Conservation (phyloP, 2,113 vertebrate genomes). For the Holacanthus passer region DNA sequence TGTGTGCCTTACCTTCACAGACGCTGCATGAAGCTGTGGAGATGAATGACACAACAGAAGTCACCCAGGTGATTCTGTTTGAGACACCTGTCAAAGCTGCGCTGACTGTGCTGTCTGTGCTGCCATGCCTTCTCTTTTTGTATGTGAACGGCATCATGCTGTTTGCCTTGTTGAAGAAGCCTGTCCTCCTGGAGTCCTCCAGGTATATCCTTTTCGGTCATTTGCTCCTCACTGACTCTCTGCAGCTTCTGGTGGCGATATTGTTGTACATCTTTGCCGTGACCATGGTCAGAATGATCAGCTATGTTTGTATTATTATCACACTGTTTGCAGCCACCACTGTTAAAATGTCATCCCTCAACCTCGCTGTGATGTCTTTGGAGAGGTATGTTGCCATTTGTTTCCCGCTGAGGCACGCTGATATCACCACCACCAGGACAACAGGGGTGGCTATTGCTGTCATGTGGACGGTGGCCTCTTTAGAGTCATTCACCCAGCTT, state of each 20-base stretch:
- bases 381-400: slow-evolving; percentile 79
- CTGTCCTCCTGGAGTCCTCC: slow-evolving; percentile 61
- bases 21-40: neutral
- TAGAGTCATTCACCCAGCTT: slow-evolving; percentile 56
- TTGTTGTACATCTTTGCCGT: slow-evolving; percentile 63
- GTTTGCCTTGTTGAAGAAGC: slow-evolving; percentile 65
- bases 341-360: slow-evolving; percentile 63
- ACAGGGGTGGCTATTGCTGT: slow-evolving; percentile 41
- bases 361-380: slow-evolving; percentile 74
- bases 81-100: slow-evolving; percentile 17
- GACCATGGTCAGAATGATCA: slow-evolving; percentile 45
- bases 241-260: slow-evolving; percentile 55
- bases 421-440: slow-evolving; percentile 38
- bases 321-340: neutral
- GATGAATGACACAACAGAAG: slow-evolving; percentile 55
- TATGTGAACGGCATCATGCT: slow-evolving; percentile 74
- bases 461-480: slow-evolving; percentile 59
- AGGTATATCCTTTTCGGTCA: slow-evolving; percentile 76
- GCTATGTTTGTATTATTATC: slow-evolving; percentile 49
- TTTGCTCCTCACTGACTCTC: slow-evolving; percentile 68
- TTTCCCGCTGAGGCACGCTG: slow-evolving; percentile 70
- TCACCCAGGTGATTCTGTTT: neutral
- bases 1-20: slow-evolving; percentile 36
- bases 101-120: slow-evolving; percentile 54
- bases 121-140: slow-evolving; percentile 69